Conservation (phyloP, 2,888 invertebrate species). For the Brachyopa scutellaris region DNA sequence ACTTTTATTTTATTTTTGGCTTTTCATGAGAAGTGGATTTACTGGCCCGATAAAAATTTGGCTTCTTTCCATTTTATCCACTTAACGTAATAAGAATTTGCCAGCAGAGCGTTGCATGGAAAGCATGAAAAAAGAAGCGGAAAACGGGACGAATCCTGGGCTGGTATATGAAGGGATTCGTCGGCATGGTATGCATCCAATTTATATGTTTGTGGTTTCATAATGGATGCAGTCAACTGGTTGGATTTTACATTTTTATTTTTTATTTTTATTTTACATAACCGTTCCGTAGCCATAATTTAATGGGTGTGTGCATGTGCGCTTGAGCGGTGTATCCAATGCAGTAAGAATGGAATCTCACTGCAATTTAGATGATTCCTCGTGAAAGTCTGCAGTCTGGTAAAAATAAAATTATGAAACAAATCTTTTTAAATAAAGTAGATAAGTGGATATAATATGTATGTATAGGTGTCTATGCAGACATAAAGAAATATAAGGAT, state of each 20-base stretch:
- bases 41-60: conserved; percentile 76
- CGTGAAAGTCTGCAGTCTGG: conserved; percentile 16
- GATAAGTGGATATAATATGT: no score
- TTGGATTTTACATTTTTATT: conserved; percentile 59
- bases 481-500: no score
- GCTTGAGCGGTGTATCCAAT: conserved; percentile 21
- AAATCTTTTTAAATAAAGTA: no score
- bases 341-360: conserved; percentile 15
- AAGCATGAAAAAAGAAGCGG: neutral
- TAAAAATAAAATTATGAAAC: no score
- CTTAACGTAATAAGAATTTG: conserved; percentile 78
- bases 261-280: conserved; percentile 48
- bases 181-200: conserved; percentile 50
- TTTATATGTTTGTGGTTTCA: conserved; percentile 67
- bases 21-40: conserved; percentile 73
- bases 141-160: neutral
- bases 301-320: conserved; percentile 61
- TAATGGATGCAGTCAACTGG: conserved; percentile 72
- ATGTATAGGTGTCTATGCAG: no score
- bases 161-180: conserved; percentile 29
- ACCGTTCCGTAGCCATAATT: conserved; percentile 60
- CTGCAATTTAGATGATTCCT: conserved; percentile 15
- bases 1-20: conserved; percentile 60
- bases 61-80: conserved; percentile 78
- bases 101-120: conserved; percentile 41